Evolutionary conservation across 2,113 vertebrate species (phyloP).

Genomic region (Gasterosteus aculeatus): DNA sequence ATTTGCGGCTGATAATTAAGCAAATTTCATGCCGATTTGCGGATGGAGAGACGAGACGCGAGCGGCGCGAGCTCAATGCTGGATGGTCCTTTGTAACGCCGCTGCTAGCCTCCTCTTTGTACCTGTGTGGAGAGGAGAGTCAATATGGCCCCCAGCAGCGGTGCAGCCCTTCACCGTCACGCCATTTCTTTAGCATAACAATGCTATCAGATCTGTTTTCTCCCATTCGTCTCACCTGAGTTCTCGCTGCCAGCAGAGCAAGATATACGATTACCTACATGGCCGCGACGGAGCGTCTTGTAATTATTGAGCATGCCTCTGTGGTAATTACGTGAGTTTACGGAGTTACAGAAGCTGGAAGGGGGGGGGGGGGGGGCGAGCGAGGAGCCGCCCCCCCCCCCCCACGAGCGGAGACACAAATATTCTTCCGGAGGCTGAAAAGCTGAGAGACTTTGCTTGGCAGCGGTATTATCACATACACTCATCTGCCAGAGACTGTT

Average conservation of each 20-base stretch:
- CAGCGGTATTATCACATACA: constrained; percentile 74
- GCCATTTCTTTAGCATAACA: constrained; percentile 74
- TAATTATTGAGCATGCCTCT: constrained; percentile 79
- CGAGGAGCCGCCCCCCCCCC: too few relatives aligned
- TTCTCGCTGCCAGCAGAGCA: constrained; percentile 74
- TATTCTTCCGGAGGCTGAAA: constrained; percentile 72
- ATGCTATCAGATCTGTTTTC: constrained; percentile 79
- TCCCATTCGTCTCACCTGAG: constrained; percentile 82
- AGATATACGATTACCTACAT: constrained; percentile 76
- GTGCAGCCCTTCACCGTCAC: constrained; percentile 57
- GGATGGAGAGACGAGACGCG: constrained; percentile 23
- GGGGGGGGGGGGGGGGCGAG: constrained; percentile 46
- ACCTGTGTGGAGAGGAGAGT: constrained; percentile 50
- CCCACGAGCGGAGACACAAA: constrained; percentile 59
- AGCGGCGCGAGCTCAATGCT: constrained; percentile 9
- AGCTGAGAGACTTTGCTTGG: constrained; percentile 73
- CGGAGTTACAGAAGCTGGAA: constrained; percentile 64
- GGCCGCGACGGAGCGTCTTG: constrained; percentile 74
- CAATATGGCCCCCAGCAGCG: constrained; percentile 8
- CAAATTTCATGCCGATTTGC: constrained; percentile 64
- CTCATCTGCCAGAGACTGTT: constrained; percentile 79
- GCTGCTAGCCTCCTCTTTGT: neutral
- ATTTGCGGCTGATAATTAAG: constrained; percentile 68
- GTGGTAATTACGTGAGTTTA: constrained; percentile 82
- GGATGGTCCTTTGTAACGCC: neutral